Percentiles rank a stretch among this genome's conserved stretches.
phyloP scores from a whole-genome alignment of 2,797 vertebrate genomes.

The Setipinna tenuifilis region DNA sequence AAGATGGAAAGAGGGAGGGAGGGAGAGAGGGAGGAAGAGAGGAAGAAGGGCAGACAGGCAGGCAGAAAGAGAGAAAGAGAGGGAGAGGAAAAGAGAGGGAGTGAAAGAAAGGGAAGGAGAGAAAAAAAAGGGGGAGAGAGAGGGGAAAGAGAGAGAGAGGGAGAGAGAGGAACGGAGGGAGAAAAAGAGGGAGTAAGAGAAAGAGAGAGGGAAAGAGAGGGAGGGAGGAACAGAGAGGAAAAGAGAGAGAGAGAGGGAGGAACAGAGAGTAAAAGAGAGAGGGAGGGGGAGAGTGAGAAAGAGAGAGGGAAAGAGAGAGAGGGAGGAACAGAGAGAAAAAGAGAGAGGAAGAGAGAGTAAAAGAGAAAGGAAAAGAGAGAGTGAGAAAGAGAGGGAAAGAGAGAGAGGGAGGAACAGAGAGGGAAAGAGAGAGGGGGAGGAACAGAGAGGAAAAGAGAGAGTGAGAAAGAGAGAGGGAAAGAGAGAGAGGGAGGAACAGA shows the following conservation, averaged over 20 bases:
- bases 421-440: constrained; percentile 39
- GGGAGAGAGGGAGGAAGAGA: too few species aligned
- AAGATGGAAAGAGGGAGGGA: too few species aligned
- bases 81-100: background rate
- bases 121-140: background rate
- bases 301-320: too few species aligned
- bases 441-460: too few species aligned
- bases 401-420: too few species aligned
- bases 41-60: background rate
- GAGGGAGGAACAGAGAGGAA: background rate
- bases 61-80: background rate
- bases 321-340: too few species aligned
- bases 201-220: background rate
- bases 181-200: too few species aligned
- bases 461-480: constrained; percentile 60
- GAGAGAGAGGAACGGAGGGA: too few species aligned
- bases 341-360: constrained; percentile 38
- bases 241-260: background rate
- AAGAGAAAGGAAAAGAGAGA: constrained; percentile 65
- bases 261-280: background rate
- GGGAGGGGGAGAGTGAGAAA: constrained; percentile 51
- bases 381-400: too few species aligned
- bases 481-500: constrained; percentile 60
- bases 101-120: background rate
- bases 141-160: background rate